phyloP scores from a whole-genome alignment of 2,113 vertebrate genomes.

The Philantomba maxwellii region DNA sequence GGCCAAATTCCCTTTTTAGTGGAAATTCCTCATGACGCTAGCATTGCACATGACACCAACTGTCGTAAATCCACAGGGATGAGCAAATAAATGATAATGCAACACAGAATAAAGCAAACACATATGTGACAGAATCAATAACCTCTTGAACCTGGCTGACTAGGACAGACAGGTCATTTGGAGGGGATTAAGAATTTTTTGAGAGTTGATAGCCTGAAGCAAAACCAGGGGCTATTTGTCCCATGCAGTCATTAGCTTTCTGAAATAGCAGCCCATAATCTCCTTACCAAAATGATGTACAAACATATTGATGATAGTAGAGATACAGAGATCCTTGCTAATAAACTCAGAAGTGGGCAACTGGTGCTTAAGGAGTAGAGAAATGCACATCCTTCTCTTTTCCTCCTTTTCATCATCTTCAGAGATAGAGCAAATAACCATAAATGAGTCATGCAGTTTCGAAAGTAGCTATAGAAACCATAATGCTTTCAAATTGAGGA shows the following conservation, averaged over 20 bases:
- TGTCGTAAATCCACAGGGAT: conserved; percentile 33
- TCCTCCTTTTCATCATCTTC: neutral
- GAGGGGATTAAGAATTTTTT: neutral
- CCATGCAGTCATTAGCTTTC: conserved; percentile 8
- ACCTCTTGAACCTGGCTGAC: neutral
- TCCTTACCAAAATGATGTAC: neutral
- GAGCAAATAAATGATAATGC: neutral
- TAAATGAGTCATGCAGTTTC: neutral
- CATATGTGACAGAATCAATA: neutral
- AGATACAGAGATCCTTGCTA: neutral
- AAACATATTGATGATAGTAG: neutral
- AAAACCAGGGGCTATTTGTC: neutral
- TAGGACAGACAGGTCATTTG: conserved; percentile 28
- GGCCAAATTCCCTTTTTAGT: neutral
- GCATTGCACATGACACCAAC: neutral
- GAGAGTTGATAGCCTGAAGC: neutral
- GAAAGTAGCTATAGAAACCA: neutral
- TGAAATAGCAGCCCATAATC: neutral
- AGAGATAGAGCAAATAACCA: neutral
- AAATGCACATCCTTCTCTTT: neutral
- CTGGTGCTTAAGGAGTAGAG: neutral
- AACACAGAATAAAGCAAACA: neutral
- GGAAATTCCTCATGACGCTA: neutral
- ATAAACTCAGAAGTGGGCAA: neutral
- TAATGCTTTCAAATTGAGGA: neutral